These are phyloP conservation scores for Microcebus jonahi DNA, from an alignment of 2,113 vertebrate genomes.

Conservation along the genomic window DNA sequence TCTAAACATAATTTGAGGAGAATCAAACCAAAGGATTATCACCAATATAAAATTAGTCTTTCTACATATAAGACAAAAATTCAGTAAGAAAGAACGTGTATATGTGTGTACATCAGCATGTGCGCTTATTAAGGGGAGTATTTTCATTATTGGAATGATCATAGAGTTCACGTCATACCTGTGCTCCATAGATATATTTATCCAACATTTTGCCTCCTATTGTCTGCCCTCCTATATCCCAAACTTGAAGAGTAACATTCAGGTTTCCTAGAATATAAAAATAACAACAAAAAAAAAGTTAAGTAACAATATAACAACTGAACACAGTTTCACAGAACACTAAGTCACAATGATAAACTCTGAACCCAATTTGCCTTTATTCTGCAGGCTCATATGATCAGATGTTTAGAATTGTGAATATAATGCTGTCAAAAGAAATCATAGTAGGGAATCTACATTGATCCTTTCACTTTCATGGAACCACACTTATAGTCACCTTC, in stretches of 20 bases:
- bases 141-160: background rate
- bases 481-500: conserved; percentile 21
- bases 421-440: conserved; percentile 30
- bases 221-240: conserved; percentile 99
- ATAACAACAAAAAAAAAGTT: conserved; percentile 63
- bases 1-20: background rate
- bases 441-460: background rate
- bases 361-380: conserved; percentile 27
- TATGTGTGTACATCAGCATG: background rate
- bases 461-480: conserved; percentile 5
- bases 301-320: background rate
- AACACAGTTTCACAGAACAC: conserved; percentile 50
- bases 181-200: conserved; percentile 98
- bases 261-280: conserved; percentile 91
- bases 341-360: conserved; percentile 55
- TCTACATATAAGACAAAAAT: conserved; percentile 15
- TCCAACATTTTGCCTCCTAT: conserved; percentile 99
- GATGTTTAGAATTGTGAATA: conserved; percentile 2
- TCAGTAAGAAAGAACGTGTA: background rate
- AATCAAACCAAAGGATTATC: conserved; percentile 21
- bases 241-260: conserved; percentile 98
- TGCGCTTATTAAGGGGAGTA: background rate
- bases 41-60: conserved; percentile 15
- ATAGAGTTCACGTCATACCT: conserved; percentile 83
- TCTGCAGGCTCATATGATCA: background rate